A percentile compares a stretch with the other conserved stretches of the same genome.
Conservation (phyloP, 2,113 vertebrate species). For the Glaucidium brasilianum region DNA sequence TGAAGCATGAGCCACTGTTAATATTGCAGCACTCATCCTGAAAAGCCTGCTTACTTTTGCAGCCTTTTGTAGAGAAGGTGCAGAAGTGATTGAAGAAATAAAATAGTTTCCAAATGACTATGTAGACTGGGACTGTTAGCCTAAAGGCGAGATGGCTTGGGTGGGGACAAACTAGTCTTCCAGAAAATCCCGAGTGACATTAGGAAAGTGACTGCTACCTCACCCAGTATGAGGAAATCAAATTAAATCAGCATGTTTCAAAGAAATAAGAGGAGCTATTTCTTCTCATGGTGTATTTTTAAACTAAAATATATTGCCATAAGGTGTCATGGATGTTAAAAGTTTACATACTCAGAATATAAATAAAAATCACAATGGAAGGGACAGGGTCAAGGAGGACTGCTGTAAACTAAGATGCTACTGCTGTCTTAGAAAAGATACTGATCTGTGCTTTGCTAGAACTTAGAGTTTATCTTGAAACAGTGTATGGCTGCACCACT, state of each 20-base stretch:
- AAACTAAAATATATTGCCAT: background rate
- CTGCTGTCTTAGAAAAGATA: background rate
- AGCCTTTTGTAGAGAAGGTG: background rate
- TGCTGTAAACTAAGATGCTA: background rate
- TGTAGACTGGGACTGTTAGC: background rate
- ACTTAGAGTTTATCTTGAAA: background rate
- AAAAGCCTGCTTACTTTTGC: background rate
- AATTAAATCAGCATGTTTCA: background rate
- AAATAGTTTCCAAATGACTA: background rate
- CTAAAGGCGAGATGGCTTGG: background rate
- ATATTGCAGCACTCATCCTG: background rate
- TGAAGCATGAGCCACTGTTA: background rate
- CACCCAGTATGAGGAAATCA: background rate
- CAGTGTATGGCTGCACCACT: background rate
- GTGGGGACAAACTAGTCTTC: background rate
- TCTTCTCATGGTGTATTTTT: background rate
- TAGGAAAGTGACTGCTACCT: background rate
- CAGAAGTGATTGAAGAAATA: background rate
- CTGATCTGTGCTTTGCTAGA: fast-evolving
- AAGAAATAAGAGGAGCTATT: background rate
- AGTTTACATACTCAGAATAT: background rate
- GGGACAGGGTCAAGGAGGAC: too few relatives aligned
- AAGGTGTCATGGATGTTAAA: background rate
- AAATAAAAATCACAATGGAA: background rate
- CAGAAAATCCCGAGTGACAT: background rate